Conservation (phyloP, 2,888 invertebrate genomes). For the Heterodera filipjevi region DNA sequence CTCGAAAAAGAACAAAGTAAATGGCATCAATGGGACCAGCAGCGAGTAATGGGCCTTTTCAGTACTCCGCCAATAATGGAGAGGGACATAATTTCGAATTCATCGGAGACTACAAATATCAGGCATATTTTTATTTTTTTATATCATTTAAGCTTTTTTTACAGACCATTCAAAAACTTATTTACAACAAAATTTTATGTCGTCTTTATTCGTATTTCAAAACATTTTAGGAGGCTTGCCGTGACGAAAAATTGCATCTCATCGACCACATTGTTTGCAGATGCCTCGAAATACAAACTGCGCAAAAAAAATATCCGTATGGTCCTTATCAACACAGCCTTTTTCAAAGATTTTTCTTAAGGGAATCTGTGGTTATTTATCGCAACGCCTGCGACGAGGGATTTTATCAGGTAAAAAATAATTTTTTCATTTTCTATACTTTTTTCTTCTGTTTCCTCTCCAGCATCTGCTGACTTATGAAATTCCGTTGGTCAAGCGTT, state of each 20-base stretch:
- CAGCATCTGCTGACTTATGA: constrained; percentile 47
- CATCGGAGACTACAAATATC: constrained; percentile 46
- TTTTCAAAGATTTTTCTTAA: constrained; percentile 6
- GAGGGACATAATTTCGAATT: constrained; percentile 38
- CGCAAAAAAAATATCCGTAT: neutral
- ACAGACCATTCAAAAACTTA: neutral
- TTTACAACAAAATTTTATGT: too few relatives aligned
- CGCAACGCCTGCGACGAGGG: constrained; percentile 51
- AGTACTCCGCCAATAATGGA: constrained; percentile 42
- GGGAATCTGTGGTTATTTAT: constrained; percentile 48
- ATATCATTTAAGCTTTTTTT: too few relatives aligned
- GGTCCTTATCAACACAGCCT: too few relatives aligned
- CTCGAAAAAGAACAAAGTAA: constrained; percentile 15
- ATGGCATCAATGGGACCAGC: constrained; percentile 18
- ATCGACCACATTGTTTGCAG: constrained; percentile 32
- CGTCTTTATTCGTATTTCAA: neutral
- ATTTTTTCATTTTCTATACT: too few relatives aligned
- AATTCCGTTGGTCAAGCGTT: constrained; percentile 45
- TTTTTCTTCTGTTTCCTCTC: neutral
- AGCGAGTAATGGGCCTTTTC: constrained; percentile 13
- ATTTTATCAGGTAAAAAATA: neutral
- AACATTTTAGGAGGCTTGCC: constrained; percentile 28
- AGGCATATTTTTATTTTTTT: constrained; percentile 15
- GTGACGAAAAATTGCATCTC: constrained; percentile 40
- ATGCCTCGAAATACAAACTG: constrained; percentile 10